Evolutionary conservation across 2,797 vertebrate species (phyloP), one percentile per base, ranked within the genome.

Genomic region (Bradypodion ventrale): DNA sequence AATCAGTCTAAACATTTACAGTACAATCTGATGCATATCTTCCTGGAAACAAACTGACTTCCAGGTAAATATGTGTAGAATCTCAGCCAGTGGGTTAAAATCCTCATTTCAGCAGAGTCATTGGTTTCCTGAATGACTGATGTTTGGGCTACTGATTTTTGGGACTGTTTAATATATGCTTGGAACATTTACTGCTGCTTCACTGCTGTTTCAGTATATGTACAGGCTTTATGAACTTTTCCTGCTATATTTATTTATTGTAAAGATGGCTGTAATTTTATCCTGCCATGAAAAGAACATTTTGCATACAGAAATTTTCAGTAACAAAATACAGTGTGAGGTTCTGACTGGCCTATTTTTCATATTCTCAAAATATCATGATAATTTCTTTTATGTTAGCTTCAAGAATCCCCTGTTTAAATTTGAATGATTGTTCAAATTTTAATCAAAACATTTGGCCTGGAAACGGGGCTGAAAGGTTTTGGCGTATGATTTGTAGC

Each of bases 231-330:
- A 49, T 21, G 83, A 76, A 85, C 65, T 49, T 88, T 68, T 76
- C 66, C 44, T 84, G n/a, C 52, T 87, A 62, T 84, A 76, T 84
- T 76, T 84, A 87, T 76, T 87, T 76, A 73, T 80, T 78, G 66
- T 82, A 70, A 90, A 88, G 60, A 75, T 75, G 70, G 6, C 84
- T 73, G 27, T 87, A 79, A 12, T 40, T 85, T 83, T 84, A 37
- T 84, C 76, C 32, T 12, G 0, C 74, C 12, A 21, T 76, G 37
- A 86, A 80, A 83, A 76, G 42, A 80, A 40, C 37, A 76, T 76
- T 32, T 75, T 83, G 52, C 42, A 75, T 87, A 83, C 35, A 83
- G 69, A 83, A 76, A 70, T 69, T 80, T 83, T 35, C 35, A 76
- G 63, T 86, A 59, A 27, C 73, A 85, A 82, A 77, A 70, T 82